Base-by-base conservation (phyloP, 2,888 invertebrate genomes). In the Chaetogeoica ovagalla region DNA sequence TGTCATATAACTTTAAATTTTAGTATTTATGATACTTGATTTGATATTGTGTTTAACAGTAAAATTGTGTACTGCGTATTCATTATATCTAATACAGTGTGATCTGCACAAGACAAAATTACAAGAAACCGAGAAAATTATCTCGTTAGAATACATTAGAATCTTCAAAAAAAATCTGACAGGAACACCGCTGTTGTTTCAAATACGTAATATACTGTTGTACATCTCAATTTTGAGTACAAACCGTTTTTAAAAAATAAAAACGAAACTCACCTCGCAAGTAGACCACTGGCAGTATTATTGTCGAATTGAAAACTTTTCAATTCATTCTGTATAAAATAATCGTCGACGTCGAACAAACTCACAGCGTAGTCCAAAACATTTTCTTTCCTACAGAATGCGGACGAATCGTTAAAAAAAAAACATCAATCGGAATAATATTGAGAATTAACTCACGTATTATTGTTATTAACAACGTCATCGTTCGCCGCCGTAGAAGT, bases 291-390 rank as follows among this genome's bases (percentile, higher is more conserved):
- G 17, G 21, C 21, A 66, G 1, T 13, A 66, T 4, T 19, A 5
- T 48, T 21, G 13, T 21, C 21, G 17, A 21, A 48, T 21, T 66
- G 66, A 2, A 21, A 21, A 21, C 48, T 13, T 6, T 43, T n/a
- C 5, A 43, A 11, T n/a, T 66, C 66, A 7, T 21, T 48, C 11
- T 48, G 66, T 0, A 21, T 21, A 48, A 66, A 48, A 48, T 21
- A 66, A 48, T 48, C 48, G 21, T 66, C 48, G 39, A 66, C 21
- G 43, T 66, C 66, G 13, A 48, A 66, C n/a, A 48, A 48, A 48
- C 43, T 43, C 21, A 66, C 66, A 4, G 13, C 19, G 5, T 21
- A 66, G 6, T 55, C 55, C 19, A 55, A 19, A 55, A 55, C 19
- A 21, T 66, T 62, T n/a, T 59, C 39, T 8, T 7, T 72, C 8